A percentile compares a stretch with the other conserved stretches of the same genome.
phyloP scores from a whole-genome alignment of 2,113 vertebrate genomes.

The Aptenodytes patagonicus region DNA sequence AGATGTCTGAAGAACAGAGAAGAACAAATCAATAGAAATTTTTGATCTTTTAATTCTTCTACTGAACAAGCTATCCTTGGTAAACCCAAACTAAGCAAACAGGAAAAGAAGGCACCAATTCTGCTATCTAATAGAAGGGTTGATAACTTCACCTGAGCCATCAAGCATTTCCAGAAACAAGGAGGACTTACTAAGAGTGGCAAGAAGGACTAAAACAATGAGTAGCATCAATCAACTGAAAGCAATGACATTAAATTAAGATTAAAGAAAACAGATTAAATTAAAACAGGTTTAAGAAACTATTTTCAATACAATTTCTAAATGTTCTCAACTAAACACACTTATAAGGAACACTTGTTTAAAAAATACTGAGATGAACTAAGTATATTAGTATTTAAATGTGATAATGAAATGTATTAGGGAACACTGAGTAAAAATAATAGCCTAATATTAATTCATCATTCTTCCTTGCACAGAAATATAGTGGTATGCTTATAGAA shows the following conservation, averaged over 20 bases:
- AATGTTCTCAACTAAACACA: neutral
- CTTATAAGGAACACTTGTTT: neutral
- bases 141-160: neutral
- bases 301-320: neutral
- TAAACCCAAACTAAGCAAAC: neutral
- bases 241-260: neutral
- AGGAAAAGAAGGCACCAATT: fast-evolving
- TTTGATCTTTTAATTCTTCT: neutral
- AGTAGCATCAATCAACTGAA: neutral
- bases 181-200: neutral
- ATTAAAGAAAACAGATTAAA: neutral
- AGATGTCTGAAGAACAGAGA: neutral
- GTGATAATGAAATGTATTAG: neutral
- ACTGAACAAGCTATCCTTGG: neutral
- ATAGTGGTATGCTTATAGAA: neutral
- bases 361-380: neutral
- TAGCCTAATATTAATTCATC: neutral
- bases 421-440: neutral
- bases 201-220: neutral
- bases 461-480: neutral
- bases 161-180: neutral
- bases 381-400: neutral
- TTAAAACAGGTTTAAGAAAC: neutral
- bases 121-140: neutral
- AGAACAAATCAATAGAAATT: neutral